These are phyloP conservation scores for Muscicapa comitata DNA, from an alignment of 2,797 vertebrate genomes.

Conservation along the genomic window DNA sequence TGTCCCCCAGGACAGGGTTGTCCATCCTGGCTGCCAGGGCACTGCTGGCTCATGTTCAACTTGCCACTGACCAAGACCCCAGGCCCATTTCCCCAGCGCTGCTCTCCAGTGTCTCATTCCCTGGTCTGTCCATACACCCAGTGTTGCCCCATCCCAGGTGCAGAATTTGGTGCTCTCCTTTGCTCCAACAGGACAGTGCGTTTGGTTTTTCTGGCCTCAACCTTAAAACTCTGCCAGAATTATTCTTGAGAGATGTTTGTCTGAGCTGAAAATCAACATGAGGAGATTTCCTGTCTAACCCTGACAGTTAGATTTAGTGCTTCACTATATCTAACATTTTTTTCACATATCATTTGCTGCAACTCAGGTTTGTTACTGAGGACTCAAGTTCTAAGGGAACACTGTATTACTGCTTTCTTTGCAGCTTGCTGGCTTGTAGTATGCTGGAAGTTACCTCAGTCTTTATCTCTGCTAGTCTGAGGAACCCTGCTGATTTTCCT, in stretches of 20 bases:
- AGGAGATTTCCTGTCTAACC: background rate
- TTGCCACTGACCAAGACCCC: accelerated
- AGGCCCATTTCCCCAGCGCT: accelerated
- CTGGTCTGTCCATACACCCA: accelerated
- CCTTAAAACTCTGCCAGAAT: background rate
- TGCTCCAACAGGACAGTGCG: background rate
- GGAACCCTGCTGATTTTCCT: background rate
- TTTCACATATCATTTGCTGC: background rate
- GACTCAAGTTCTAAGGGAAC: background rate
- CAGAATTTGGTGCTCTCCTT: accelerated
- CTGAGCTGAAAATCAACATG: background rate
- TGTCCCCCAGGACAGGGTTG: accelerated
- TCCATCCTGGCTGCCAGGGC: background rate
- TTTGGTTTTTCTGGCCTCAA: background rate
- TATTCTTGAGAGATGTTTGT: background rate
- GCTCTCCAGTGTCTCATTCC: accelerated
- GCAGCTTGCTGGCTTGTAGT: background rate
- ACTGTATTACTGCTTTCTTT: background rate
- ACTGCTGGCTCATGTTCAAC: accelerated
- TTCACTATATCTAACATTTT: background rate
- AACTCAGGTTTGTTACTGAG: background rate
- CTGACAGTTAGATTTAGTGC: background rate
- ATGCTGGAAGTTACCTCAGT: background rate
- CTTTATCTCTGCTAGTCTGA: background rate
- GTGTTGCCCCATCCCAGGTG: background rate